A percentile compares a stretch with the other conserved stretches of the same genome.
Conservation (phyloP, 2,797 vertebrate genomes). For the Spondyliosoma cantharus region DNA sequence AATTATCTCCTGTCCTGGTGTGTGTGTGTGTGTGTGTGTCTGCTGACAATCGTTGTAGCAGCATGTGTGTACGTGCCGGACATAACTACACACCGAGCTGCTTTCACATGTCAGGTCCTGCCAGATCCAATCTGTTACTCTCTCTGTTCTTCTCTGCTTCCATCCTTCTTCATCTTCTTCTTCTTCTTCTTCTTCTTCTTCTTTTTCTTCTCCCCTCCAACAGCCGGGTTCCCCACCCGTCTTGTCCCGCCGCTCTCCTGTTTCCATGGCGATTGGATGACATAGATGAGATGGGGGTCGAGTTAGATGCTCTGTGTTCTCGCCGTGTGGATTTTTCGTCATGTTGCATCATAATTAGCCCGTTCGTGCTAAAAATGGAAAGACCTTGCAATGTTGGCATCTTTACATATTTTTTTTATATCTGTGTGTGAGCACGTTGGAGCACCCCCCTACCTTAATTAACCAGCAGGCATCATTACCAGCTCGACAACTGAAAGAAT, state of each 20-base stretch:
- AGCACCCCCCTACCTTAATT: neutral
- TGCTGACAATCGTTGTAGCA: neutral
- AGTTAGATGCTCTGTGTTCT: constrained; percentile 28
- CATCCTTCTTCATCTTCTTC: constrained; percentile 1
- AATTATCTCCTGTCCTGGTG: constrained; percentile 6
- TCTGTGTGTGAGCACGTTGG: neutral
- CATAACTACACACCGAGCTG: constrained; percentile 48
- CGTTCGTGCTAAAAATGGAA: constrained; percentile 36
- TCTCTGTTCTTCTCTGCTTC: constrained; percentile 11
- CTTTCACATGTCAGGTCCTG: constrained; percentile 65
- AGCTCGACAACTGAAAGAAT: neutral
- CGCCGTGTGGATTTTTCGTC: constrained; percentile 36
- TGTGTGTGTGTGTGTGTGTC: constrained; percentile 21
- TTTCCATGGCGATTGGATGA: constrained; percentile 66
- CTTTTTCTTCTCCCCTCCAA: constrained; percentile 6
- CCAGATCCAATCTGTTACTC: constrained; percentile 47
- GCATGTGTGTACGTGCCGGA: constrained; percentile 34
- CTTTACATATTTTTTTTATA: neutral
- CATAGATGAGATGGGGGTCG: constrained; percentile 42
- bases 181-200: neutral
- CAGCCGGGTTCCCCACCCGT: neutral
- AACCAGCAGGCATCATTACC: neutral
- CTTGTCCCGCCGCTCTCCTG: constrained; percentile 43
- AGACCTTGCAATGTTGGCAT: neutral
- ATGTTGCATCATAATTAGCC: constrained; percentile 53